These are phyloP conservation scores for Odocoileus hemionus DNA, from an alignment of 2,113 vertebrate species.

Conservation along the genomic window DNA sequence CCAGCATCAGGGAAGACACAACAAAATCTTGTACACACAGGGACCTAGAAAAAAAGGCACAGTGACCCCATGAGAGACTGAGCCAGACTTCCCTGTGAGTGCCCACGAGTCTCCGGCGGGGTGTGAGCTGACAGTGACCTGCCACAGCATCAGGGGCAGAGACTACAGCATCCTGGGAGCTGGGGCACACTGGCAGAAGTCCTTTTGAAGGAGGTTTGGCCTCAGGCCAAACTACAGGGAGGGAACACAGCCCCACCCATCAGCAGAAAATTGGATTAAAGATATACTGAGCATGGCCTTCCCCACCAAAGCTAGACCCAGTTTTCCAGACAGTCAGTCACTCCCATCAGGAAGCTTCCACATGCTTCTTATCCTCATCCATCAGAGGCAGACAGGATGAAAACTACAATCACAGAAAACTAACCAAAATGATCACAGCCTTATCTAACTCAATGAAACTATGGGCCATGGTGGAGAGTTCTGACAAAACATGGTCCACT, in stretches of 20 bases:
- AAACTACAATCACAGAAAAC: neutral
- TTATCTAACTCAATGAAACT: neutral
- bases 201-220: neutral
- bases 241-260: neutral
- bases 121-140: neutral
- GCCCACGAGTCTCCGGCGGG: rapidly evolving
- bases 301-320: neutral
- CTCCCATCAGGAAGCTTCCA: neutral
- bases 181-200: neutral
- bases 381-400: neutral
- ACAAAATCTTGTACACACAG: neutral
- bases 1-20: neutral
- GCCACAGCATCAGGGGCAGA: neutral
- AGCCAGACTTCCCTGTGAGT: neutral
- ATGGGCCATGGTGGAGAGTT: neutral
- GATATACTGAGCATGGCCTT: neutral
- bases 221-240: neutral
- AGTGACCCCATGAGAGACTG: neutral
- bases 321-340: neutral
- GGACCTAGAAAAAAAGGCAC: neutral
- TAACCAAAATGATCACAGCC: neutral
- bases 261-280: neutral
- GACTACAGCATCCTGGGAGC: neutral
- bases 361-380: neutral
- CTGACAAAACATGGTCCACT: neutral